These are phyloP conservation scores for Amphiura filiformis DNA, from an alignment of 35 echinoderm and acorn worm genomes.

Conservation along the genomic window DNA sequence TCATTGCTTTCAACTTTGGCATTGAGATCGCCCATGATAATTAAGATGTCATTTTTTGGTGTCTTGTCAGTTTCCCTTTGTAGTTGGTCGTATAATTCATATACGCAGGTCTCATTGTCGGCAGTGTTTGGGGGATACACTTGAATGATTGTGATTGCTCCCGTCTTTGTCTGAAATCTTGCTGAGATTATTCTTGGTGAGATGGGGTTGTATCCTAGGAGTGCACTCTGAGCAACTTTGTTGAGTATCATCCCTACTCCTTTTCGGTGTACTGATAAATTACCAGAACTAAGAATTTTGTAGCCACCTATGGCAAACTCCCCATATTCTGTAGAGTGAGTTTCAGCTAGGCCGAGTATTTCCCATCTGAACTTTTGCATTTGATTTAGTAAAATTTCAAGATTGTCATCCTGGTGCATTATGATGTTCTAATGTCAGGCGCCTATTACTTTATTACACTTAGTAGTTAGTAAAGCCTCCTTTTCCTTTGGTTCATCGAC, in stretches of 20 bases:
- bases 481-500: constrained; percentile 7
- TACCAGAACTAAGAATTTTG: constrained; percentile 14
- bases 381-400: constrained; percentile 15
- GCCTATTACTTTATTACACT: too few species aligned
- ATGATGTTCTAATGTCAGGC: background rate
- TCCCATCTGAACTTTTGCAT: constrained; percentile 28
- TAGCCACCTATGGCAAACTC: background rate
- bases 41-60: constrained; percentile 32
- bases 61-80: constrained; percentile 5
- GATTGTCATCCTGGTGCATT: constrained; percentile 9
- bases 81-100: constrained; percentile 40
- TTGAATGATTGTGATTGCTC: constrained; percentile 36
- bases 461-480: too few species aligned
- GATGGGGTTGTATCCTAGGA: constrained; percentile 51
- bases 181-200: constrained; percentile 44
- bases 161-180: constrained; percentile 30
- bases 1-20: constrained; percentile 12
- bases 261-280: constrained; percentile 9
- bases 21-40: constrained; percentile 18
- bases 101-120: background rate
- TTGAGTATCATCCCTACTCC: constrained; percentile 39
- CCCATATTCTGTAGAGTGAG: constrained; percentile 26
- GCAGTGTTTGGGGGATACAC: constrained; percentile 38
- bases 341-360: constrained; percentile 13
- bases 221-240: constrained; percentile 20